Base-by-base conservation (phyloP, 2,888 invertebrate genomes). In the Campoletis raptor region DNA sequence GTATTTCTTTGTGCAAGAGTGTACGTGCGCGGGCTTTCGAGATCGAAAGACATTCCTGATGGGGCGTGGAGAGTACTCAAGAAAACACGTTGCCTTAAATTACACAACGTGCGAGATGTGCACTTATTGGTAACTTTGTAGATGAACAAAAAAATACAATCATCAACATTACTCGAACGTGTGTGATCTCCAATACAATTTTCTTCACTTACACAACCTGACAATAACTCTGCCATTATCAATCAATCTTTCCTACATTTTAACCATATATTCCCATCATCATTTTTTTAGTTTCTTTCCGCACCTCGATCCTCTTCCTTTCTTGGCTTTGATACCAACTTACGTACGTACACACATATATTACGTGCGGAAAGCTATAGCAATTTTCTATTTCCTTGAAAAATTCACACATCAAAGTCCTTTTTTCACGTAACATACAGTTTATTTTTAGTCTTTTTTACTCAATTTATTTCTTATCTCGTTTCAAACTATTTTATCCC, bases 1-100 rank as follows among this genome's bases (percentile, higher is more conserved):
- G 18, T 66, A 30, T 70, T 70, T 37, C 24, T 54, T 40, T 54
- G n/a, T 66, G 54, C 79, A 74, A 36, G 21, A 21, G 69, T 24
- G 57, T 30, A 5, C 24, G n/a, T 36, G 9, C 42, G n/a, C 48
- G 30, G 52, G 36, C 30, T 82, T 61, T 66, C 78, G 30, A 85
- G 85, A 81, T 85, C 73, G 85, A 77, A 81, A 85, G 70, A 85
- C 81, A 85, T 85, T 85, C 70, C 85, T 72, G 69, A 42, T 40
- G 81, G 70, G 69, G 66, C 30, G 76, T 21, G 66, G 64, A n/a
- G 40, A 30, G 54, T 37, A 1, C n/a, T 36, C 36, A 36, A 72
- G 64, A 52, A 61, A 72, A 30, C 30, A 15, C 57, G 57, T 64
- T 15, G 36, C 69, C 70, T 70, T 81, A 77, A 76, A 54, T 64